Evolutionary conservation across 2,888 invertebrate species (phyloP).

Genomic region (Drosophila macrothrix): DNA sequence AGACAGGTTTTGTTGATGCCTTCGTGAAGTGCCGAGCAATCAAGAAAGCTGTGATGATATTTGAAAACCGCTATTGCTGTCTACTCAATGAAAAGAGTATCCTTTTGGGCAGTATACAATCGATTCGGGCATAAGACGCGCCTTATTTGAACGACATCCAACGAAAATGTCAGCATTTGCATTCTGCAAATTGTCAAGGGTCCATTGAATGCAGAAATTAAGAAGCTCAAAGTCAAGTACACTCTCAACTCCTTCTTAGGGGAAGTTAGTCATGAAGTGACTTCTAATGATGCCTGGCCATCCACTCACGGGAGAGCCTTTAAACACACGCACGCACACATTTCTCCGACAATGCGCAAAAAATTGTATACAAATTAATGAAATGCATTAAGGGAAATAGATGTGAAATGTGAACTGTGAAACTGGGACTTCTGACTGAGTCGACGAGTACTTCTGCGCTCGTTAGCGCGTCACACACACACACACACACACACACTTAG

Average conservation of each 20-base stretch:
- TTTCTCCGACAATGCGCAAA: constrained; percentile 18
- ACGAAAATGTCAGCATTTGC: constrained; percentile 8
- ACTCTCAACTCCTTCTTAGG: constrained; percentile 31
- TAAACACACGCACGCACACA: constrained; percentile 37
- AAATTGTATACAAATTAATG: constrained; percentile 72
- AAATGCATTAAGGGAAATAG: constrained; percentile 70
- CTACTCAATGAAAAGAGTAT: background rate
- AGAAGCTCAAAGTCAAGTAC: constrained; percentile 51
- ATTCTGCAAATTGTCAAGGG: constrained; percentile 11
- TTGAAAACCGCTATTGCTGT: background rate
- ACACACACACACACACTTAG: background rate
- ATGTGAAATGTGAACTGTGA: constrained; percentile 44
- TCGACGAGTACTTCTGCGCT: constrained; percentile 64
- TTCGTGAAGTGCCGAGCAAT: too few relatives aligned
- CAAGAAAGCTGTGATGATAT: too few relatives aligned
- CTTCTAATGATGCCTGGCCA: constrained; percentile 64
- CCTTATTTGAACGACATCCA: background rate
- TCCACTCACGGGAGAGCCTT: constrained; percentile 10
- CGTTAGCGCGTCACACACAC: constrained; percentile 54
- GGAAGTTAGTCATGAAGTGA: constrained; percentile 55
- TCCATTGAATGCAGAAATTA: constrained; percentile 33
- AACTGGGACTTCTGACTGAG: constrained; percentile 52
- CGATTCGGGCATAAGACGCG: background rate
- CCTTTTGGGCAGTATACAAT: background rate
- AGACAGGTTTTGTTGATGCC: too few relatives aligned